Evolutionary conservation across 2,888 invertebrate species (phyloP), one percentile per base, ranked within the genome.

Genomic region (Dryobotodes eremita): DNA sequence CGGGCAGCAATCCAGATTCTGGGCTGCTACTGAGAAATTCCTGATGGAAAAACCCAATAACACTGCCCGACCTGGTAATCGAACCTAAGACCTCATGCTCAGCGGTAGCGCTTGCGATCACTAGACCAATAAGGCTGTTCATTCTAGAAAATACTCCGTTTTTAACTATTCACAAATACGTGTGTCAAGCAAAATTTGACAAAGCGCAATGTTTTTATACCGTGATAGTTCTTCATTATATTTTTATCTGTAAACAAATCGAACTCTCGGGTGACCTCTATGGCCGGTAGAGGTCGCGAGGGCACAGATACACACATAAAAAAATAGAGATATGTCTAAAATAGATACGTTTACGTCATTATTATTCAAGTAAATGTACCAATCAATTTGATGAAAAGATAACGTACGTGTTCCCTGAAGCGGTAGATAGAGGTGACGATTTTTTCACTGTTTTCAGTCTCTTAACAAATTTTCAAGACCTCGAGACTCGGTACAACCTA

Each of bases 221-320:
- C 26, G 17, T 61, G 6, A 31, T 71, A 66, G 53, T 57, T 65
- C 20, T 70, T 70, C 31, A 75, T 71, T 57, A 46, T n/a, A 50
- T 11, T 23, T 42, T 75, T 31, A 61, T 76, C 61, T 71, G 17
- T 76, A 23, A n/a, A 62, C n/a, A 53, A 68, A 59, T 15, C 26
- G 15, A 62, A 62, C 20, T 42, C n/a, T 69, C 59, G 50, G 10
- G 26, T 46, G 50, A 66, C 6, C 59, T 10, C n/a, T 53, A 57
- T 36, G 31, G 57, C 50, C 31, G 42, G 1, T 42, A 20, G 42
- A 36, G 57, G 65, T 20, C 50, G 7, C 48, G 4, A 53, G 36
- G n/a, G 17, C 42, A 61, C n/a, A 36, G 23, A 76, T 66, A 65
- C 42, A 61, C n/a, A 36, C 23, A 76, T 66, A 65, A 31, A 53